Evolutionary conservation across 2,888 invertebrate species (phyloP), one percentile per base, ranked within the genome.

Genomic region (Chrysolina haemoptera): DNA sequence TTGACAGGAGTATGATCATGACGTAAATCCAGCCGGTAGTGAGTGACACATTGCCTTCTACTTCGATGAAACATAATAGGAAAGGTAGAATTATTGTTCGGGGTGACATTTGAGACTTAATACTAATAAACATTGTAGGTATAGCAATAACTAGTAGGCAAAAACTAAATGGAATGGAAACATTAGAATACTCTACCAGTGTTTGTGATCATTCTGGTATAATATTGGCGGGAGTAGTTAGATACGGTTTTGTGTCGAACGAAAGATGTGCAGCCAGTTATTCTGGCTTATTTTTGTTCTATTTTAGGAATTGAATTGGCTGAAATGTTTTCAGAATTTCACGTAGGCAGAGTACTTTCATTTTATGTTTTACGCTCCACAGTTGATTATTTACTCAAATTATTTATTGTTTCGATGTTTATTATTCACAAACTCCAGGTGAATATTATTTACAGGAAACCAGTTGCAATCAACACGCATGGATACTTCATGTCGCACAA

Each of bases 251-350:
- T 43, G 14, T 43, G n/a, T 50, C 18, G 16, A 18, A 50, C 18
- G n/a, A 50, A 50, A 9, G n/a, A 18, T 50, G 50, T 50, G 50
- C 18, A 50, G 14, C 50, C n/a, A 50, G 50, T 50, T 50, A 50
- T 50, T 50, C 50, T 50, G 50, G 1, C 50, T 18, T 50, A 50
- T n/a, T 50, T 50, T n/a, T 1, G 50, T 50, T 50, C 50, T 50
- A 50, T 50, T 50, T 50, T 50, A 16, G 18, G 50, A n/a, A 50
- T 50, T 18, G 14, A 18, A n/a, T 43, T 14, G 43, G 14, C 14
- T 18, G 50, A 50, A 50, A 50, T 50, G 16, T 50, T 50, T 50
- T 18, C 18, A 16, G 50, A 50, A 50, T 18, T 50, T 8, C 18
- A 50, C 18, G 16, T 50, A 50, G 16, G 50, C 9, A 50, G 18